These are phyloP conservation scores for Argopecten irradians DNA, from an alignment of 1,140 invertebrate species.

Conservation along the genomic window DNA sequence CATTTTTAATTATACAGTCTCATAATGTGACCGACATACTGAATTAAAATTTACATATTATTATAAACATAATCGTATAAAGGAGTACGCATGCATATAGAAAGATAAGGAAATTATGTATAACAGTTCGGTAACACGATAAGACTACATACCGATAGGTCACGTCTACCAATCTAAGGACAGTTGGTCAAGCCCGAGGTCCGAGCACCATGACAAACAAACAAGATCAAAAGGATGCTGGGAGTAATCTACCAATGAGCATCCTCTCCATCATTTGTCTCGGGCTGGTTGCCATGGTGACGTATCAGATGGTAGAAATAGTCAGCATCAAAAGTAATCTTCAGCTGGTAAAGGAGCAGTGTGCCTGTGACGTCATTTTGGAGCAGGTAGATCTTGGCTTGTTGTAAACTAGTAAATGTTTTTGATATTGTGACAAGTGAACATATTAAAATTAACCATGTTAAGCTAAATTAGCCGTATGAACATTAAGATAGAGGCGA, in stretches of 20 bases:
- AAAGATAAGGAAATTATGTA: neutral
- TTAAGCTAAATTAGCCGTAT: too few relatives aligned
- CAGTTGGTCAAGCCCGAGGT: neutral
- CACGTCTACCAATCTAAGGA: neutral
- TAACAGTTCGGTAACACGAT: neutral
- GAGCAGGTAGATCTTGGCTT: neutral
- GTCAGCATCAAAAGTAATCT: neutral
- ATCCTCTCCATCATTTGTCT: neutral
- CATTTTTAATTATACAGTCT: too few relatives aligned
- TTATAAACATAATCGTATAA: too few relatives aligned
- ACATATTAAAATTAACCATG: too few relatives aligned
- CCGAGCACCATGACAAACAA: neutral
- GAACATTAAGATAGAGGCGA: too few relatives aligned
- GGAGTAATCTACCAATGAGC: neutral
- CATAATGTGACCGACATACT: too few relatives aligned
- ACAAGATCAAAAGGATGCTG: neutral
- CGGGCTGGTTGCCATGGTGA: neutral
- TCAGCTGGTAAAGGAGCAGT: neutral
- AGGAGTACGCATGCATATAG: too few relatives aligned
- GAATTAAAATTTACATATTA: too few relatives aligned
- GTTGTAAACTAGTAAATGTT: too few relatives aligned
- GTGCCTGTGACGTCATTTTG: neutral
- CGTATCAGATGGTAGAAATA: neutral
- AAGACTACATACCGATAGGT: neutral
- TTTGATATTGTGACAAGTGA: too few relatives aligned